phyloP scores from a whole-genome alignment of 2,113 vertebrate species.

The Megaleporinus macrocephalus region DNA sequence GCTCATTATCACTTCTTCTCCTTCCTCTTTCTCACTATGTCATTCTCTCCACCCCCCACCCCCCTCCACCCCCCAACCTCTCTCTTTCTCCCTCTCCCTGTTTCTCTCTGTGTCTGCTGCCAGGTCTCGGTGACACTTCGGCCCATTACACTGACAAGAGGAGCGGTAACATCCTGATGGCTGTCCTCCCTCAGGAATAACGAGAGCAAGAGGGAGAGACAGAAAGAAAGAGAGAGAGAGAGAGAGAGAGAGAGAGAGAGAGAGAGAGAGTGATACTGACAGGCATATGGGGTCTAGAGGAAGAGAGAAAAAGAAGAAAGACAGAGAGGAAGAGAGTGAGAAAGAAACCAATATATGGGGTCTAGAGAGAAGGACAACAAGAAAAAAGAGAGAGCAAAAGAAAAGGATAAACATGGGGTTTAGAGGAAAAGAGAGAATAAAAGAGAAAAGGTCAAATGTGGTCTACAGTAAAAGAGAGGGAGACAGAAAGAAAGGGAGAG shows the following conservation, averaged over 20 bases:
- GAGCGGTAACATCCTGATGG: conserved; percentile 41
- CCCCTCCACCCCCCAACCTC: not conserved
- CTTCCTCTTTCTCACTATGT: not conserved
- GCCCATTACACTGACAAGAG: conserved; percentile 42
- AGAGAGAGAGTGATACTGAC: not conserved
- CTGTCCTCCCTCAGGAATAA: conserved; percentile 25
- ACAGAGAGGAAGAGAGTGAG: not conserved
- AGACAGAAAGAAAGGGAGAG: not conserved
- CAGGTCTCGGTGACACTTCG: conserved; percentile 30
- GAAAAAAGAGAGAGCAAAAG: not conserved
- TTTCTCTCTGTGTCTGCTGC: not conserved
- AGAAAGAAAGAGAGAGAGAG: not conserved
- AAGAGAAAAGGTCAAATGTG: not conserved
- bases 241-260: not conserved
- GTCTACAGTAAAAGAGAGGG: too few relatives aligned
- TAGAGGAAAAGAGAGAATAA: not conserved
- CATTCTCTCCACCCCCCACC: not conserved
- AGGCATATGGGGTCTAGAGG: not conserved
- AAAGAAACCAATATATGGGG: not conserved
- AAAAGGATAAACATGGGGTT: not conserved
- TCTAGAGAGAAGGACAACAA: not conserved
- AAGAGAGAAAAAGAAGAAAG: not conserved
- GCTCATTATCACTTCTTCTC: conserved; percentile 28
- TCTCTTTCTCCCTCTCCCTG: not conserved
- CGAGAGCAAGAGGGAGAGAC: not conserved